phyloP scores from a whole-genome alignment of 1,140 invertebrate genomes.

The Zaprionus davidi region DNA sequence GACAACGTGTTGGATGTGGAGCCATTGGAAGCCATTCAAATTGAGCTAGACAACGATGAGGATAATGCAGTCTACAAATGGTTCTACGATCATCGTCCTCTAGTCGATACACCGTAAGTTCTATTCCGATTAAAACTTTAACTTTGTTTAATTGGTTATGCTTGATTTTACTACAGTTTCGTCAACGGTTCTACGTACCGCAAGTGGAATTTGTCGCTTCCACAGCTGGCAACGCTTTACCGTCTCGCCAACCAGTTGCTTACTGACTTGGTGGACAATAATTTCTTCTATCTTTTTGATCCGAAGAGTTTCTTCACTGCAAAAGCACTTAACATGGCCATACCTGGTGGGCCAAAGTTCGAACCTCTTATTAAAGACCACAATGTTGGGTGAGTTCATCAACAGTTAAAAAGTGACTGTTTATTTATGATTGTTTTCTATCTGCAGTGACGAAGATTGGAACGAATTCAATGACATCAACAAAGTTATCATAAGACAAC shows the following conservation, averaged over 20 bases:
- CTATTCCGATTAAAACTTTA: background rate
- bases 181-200: slow-evolving; percentile 99
- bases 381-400: slow-evolving; percentile 91
- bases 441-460: slow-evolving; percentile 98
- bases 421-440: background rate
- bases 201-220: slow-evolving; percentile 97
- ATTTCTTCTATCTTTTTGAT: slow-evolving; percentile 99
- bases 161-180: slow-evolving; percentile 86
- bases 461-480: slow-evolving; percentile 99
- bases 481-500: slow-evolving; percentile 99
- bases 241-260: slow-evolving; percentile 98
- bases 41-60: slow-evolving; percentile 98
- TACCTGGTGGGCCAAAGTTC: slow-evolving; percentile 99
- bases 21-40: slow-evolving; percentile 99
- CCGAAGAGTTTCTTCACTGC: slow-evolving; percentile 99
- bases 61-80: slow-evolving; percentile 95
- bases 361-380: slow-evolving; percentile 99
- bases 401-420: background rate
- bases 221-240: slow-evolving; percentile 99
- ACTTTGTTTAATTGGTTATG: background rate
- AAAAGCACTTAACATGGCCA: slow-evolving; percentile 99
- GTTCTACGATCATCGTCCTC: slow-evolving; percentile 99
- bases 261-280: slow-evolving; percentile 98
- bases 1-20: slow-evolving; percentile 99
- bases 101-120: slow-evolving; percentile 92